Evolutionary conservation across 1,140 invertebrate species (phyloP), one percentile per base, ranked within the genome.

Genomic region (Panonychus citri): DNA sequence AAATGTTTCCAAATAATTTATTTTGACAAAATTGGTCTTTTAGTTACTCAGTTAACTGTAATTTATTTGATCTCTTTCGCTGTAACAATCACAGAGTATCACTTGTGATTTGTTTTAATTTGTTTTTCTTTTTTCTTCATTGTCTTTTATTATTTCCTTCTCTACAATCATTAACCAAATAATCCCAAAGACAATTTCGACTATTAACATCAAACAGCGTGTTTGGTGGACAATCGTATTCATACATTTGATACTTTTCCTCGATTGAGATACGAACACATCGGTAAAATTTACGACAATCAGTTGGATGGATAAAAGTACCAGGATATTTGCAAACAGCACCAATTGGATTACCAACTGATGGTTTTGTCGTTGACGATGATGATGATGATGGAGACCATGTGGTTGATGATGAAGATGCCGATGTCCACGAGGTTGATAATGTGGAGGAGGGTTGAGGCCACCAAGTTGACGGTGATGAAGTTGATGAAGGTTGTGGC

Each of bases 161-260:
- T 12, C 30, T 34, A 40, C 57, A 58, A 26, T 54, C 42, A 3
- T 51, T 51, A 12, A 58, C 57, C 48, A 54, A 43, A 30, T 58
- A 53, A 26, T 54, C 57, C 57, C 57, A 58, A 40, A 59, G 46
- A 53, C 58, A 59, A 21, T 52, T 21, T 28, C 34, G 24, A 13
- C 27, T 52, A 5, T 53, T 21, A 13, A n/a, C 30, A 53, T 58
- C 54, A 28, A 60, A 60, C n/a, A 57, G 53, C 4, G 59, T 60
- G 8, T 53, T 52, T 5, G 43, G 42, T n/a, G 53, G 52, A 49
- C 59, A 60, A 13, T 51, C 24, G 48, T 55, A 55, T 30, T 46
- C 24, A 28, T 49, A 55, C 15, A 55, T 40, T 28, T 34, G 10
- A 51, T 55, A 60, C 28, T 46, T 30, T 19, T 55, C 58, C 37